Base-by-base conservation (phyloP, 2,797 vertebrate genomes). In the Chanos chanos region DNA sequence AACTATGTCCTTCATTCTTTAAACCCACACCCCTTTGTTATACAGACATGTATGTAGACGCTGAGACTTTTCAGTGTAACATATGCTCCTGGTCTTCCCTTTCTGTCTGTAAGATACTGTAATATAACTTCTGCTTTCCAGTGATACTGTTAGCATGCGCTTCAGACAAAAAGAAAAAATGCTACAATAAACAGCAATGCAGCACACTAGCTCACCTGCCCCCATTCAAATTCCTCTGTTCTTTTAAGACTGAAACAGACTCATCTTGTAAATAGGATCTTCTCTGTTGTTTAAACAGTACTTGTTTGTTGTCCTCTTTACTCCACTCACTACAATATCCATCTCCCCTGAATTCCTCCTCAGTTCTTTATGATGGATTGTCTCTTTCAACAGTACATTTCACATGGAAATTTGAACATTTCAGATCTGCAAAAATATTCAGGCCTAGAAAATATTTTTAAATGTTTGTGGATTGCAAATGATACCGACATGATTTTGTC, bases 101-200 rank as follows among this genome's bases (percentile, higher is more conserved):
- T 13, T 1, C n/a, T 64, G 58, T 63, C 27, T 94, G 90, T 95
- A 93, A 87, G 79, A 93, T 92, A 90, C 79, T 94, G 92, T 92
- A 92, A 85, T 83, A 88, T 91, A 92, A 80, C 83, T 86, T 75
- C 78, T 81, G 71, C 77, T 69, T 71, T 16, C 85, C 69, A 75
- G 27, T 51, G 79, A 82, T 87, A 86, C 73, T 69, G 64, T 82
- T 81, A 93, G 93, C 94, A 97, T 95, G 93, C 80, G 74, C 82
- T 78, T 68, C 68, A 75, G 25, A 72, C 27, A 78, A 74, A 40
- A 68, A 45, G 45, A 51, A 44, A 49, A 55, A 28, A 24, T 44
- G 6, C 40, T 24, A 40, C 13, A 12, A 70, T 49, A 15, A 27
- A 30, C 55, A 62, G 57, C 61, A 72, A 75, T 40, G 61, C 69